These are phyloP conservation scores for Agapornis canus DNA, from an alignment of 2,797 vertebrate species.

Conservation along the genomic window DNA sequence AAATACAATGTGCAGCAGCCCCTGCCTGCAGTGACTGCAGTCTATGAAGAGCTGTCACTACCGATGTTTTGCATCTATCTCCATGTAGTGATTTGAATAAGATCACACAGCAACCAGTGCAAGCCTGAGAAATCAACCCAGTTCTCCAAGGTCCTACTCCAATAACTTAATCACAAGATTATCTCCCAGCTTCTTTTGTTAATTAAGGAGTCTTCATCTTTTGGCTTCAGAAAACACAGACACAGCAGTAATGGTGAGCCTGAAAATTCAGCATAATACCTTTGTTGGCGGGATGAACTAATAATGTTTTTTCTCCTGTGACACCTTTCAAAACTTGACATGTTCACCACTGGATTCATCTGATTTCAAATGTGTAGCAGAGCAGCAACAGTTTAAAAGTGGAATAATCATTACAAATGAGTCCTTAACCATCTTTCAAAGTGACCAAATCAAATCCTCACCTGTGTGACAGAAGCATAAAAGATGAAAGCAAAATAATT, in stretches of 20 bases:
- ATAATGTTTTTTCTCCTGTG: neutral
- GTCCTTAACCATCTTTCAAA: neutral
- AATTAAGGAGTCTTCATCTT: constrained; percentile 5
- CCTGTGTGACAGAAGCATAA: neutral
- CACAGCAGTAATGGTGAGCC: neutral
- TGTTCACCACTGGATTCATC: neutral
- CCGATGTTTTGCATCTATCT: neutral
- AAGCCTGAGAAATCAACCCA: constrained; percentile 7
- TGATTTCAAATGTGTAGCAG: neutral
- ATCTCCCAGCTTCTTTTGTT: neutral
- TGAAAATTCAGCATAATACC: neutral
- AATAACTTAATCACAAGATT: constrained; percentile 12
- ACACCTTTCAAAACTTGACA: neutral
- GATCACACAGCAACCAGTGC: constrained; percentile 49
- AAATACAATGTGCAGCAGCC: neutral
- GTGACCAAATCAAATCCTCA: neutral
- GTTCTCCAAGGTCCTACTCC: neutral
- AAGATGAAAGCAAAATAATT: neutral
- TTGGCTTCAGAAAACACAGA: neutral
- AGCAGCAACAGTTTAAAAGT: neutral
- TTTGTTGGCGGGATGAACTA: neutral
- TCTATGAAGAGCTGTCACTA: neutral
- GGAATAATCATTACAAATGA: constrained; percentile 9
- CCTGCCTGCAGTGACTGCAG: neutral
- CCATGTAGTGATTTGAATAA: neutral